Percentiles rank a stretch among this genome's conserved stretches.
Evolutionary conservation across 2,888 invertebrate genomes (phyloP).

Genomic region (Agrochola macilenta): DNA sequence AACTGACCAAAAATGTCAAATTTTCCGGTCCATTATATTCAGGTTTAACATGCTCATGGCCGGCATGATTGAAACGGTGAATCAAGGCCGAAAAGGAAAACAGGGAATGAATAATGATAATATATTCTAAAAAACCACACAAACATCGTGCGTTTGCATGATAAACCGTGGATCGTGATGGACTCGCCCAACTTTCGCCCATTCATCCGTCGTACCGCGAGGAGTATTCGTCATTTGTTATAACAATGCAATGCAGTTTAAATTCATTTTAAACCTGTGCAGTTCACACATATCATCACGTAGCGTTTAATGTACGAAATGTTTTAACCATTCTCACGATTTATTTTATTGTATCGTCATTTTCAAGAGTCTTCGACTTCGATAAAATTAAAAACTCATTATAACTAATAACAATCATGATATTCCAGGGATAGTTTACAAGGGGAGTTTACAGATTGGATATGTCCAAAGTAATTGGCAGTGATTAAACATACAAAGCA

Average conservation of each 20-base stretch:
- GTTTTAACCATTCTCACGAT: constrained; percentile 39
- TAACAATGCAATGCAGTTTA: constrained; percentile 46
- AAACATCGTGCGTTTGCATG: constrained; percentile 67
- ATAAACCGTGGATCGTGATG: constrained; percentile 78
- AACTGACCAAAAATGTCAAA: constrained; percentile 31
- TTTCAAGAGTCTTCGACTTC: neutral
- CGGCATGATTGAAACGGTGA: constrained; percentile 47
- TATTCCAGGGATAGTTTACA: constrained; percentile 16
- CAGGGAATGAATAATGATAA: constrained; percentile 64
- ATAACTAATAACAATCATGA: constrained; percentile 27
- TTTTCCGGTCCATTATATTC: constrained; percentile 56
- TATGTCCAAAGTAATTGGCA: constrained; percentile 61
- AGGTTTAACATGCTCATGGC: constrained; percentile 19
- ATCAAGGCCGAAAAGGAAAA: constrained; percentile 61
- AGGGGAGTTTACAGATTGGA: constrained; percentile 25
- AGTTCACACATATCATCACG: constrained; percentile 52
- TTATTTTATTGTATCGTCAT: constrained; percentile 26
- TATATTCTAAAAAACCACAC: constrained; percentile 70
- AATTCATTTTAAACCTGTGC: constrained; percentile 47
- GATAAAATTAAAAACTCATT: constrained; percentile 18
- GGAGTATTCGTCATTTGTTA: constrained; percentile 50
- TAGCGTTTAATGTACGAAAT: constrained; percentile 29
- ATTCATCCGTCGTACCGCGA: constrained; percentile 71
- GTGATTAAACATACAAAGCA: constrained; percentile 67
- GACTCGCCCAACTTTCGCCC: constrained; percentile 84